A percentile compares a stretch with the other conserved stretches of the same genome.
phyloP scores from a whole-genome alignment of 2,113 vertebrate species.

The Catharus bicknelli region DNA sequence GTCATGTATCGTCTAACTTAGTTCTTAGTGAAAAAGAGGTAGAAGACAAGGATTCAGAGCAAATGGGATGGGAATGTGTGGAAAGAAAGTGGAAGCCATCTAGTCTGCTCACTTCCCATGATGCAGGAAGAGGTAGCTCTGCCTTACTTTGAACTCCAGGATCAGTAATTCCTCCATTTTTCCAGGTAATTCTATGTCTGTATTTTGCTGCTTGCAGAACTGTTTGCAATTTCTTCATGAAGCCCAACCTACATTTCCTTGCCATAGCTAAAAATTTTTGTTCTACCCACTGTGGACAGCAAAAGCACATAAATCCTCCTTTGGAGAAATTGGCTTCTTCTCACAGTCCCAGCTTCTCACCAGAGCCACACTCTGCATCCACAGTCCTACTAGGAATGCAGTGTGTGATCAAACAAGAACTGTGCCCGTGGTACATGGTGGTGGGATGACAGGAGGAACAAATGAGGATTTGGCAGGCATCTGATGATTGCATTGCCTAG shows the following conservation, averaged over 20 bases:
- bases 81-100: neutral
- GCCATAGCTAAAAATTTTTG: neutral
- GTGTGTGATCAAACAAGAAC: rapidly evolving
- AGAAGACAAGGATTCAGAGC: neutral
- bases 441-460: neutral
- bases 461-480: neutral
- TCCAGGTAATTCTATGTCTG: neutral
- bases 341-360: neutral
- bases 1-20: neutral
- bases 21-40: neutral
- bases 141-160: neutral
- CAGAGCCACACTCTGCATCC: neutral
- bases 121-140: neutral
- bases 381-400: rapidly evolving
- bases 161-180: neutral
- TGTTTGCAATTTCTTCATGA: neutral
- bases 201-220: neutral
- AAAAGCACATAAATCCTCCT: neutral
- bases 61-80: neutral
- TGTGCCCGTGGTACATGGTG: too few relatives aligned
- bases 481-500: neutral
- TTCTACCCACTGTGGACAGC: neutral
- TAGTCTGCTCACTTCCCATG: rapidly evolving
- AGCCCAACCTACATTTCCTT: neutral
- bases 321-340: neutral